phyloP scores from a whole-genome alignment of 2,797 vertebrate species.

The Paguma larvata region DNA sequence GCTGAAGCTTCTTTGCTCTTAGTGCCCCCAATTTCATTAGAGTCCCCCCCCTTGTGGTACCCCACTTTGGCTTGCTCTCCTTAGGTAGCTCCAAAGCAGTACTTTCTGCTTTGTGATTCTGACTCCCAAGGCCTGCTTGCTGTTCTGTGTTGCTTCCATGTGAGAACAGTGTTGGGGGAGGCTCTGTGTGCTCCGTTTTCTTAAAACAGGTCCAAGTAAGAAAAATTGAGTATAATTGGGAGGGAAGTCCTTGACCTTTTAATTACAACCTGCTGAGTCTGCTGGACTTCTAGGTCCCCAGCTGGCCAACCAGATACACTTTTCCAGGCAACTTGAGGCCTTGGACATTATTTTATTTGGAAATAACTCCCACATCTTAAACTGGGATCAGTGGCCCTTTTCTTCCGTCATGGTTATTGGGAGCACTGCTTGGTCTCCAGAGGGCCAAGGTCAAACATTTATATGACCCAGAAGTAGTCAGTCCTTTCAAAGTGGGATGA shows the following conservation, averaged over 20 bases:
- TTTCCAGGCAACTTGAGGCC: not conserved
- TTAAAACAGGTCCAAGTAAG: not conserved
- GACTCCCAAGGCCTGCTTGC: not conserved
- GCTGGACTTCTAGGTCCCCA: not conserved
- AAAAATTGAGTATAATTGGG: not conserved
- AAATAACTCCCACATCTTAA: conserved; percentile 25
- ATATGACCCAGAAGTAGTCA: not conserved
- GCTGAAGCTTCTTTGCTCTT: not conserved
- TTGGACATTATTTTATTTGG: conserved; percentile 40
- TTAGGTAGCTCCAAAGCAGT: not conserved
- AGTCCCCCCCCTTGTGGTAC: not conserved
- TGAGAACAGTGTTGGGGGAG: not conserved
- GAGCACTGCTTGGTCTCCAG: not conserved
- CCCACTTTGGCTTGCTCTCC: not conserved
- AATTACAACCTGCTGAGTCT: not conserved
- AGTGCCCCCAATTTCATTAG: not conserved
- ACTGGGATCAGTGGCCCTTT: not conserved
- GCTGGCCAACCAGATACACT: not conserved
- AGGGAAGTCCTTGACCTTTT: conserved; percentile 8
- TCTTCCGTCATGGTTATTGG: not conserved
- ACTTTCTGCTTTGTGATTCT: not conserved
- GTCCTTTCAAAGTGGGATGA: not conserved
- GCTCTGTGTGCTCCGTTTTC: not conserved
- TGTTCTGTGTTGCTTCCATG: not conserved
- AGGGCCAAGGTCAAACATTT: not conserved